Base-by-base conservation (phyloP, 1,140 invertebrate species). In the Temnothorax curvispinosus region DNA sequence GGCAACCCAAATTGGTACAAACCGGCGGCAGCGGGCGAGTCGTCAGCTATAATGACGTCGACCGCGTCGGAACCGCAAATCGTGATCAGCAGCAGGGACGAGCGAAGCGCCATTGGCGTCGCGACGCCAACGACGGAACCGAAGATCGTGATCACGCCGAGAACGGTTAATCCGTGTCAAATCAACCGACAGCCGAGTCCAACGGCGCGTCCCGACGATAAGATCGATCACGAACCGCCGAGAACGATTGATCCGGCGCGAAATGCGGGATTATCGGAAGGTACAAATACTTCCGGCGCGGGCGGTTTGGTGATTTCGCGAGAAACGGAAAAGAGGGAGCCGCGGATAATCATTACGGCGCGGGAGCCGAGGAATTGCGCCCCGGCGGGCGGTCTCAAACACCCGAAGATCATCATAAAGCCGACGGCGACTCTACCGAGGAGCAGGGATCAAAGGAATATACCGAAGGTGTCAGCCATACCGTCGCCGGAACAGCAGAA, bases 401-500 rank as follows among this genome's bases (percentile, higher is more conserved):
- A 95, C 62, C 95, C 95, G 0, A 96, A 94, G 82, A 95, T 96
- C 44, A 96, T 96, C 41, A 96, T 96, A 50, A 96, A 96, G 80
- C 95, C 96, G 4, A 95, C 94, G 6, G 92, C 93, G 15, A 93
- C 92, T 77, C 87, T 93, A 21, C 90, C 92, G 77, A 93, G 92
- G 60, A 92, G 78, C 67, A 91, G 93, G 58, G 92, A 93, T 81
- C 92, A 94, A 47, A 93, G 94, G 75, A 93, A 94, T 78, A 94
- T 95, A 67, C 94, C 95, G 1, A 95, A 95, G 87, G 94, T 95
- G 41, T 94, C 94, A 8, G 94, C 94, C 7, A 95, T 94, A 84
- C 94, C 94, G 5, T 91, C 91, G 6, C 93, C 94, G 11, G 94
- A 94, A 67, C 72, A 81, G 11, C 88, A 92, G 47, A 92, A 88